phyloP scores from a whole-genome alignment of 2,888 invertebrate genomes.

The Leucophora obtusa region DNA sequence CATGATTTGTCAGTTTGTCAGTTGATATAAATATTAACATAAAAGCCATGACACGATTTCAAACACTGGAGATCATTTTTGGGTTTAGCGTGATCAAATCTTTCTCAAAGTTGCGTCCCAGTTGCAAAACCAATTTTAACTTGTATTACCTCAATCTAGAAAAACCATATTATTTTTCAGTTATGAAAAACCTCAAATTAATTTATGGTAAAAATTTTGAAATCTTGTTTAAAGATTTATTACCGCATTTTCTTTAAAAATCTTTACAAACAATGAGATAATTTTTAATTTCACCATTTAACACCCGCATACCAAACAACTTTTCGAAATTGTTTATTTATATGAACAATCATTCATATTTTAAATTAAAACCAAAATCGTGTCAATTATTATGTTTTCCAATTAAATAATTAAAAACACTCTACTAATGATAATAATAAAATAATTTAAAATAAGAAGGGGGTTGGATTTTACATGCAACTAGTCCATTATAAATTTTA shows the following conservation, averaged over 20 bases:
- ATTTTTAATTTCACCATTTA: slow-evolving; percentile 3
- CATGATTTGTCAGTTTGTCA: too few relatives aligned
- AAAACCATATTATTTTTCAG: too few relatives aligned
- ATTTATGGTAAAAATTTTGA: too few relatives aligned
- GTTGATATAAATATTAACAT: too few relatives aligned
- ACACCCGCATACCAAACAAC: slow-evolving; percentile 38
- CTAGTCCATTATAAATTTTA: slow-evolving; percentile 40
- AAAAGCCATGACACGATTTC: too few relatives aligned
- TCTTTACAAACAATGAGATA: slow-evolving; percentile 9
- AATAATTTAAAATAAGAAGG: slow-evolving; percentile 14
- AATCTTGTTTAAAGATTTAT: slow-evolving; percentile 9
- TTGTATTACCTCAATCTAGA: too few relatives aligned
- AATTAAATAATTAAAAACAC: slow-evolving; percentile 64
- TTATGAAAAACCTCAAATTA: too few relatives aligned
- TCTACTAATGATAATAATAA: slow-evolving; percentile 42
- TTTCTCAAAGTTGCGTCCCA: too few relatives aligned
- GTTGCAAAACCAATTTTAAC: too few relatives aligned
- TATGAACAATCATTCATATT: neutral
- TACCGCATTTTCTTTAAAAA: neutral
- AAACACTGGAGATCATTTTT: too few relatives aligned
- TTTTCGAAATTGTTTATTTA: slow-evolving; percentile 7
- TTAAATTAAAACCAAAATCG: slow-evolving; percentile 56
- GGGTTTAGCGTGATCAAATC: too few relatives aligned
- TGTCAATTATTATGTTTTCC: slow-evolving; percentile 64
- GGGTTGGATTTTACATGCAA: slow-evolving; percentile 51